These are phyloP conservation scores for Leptopilina boulardi DNA, from an alignment of 1,140 invertebrate species.

Conservation along the genomic window DNA sequence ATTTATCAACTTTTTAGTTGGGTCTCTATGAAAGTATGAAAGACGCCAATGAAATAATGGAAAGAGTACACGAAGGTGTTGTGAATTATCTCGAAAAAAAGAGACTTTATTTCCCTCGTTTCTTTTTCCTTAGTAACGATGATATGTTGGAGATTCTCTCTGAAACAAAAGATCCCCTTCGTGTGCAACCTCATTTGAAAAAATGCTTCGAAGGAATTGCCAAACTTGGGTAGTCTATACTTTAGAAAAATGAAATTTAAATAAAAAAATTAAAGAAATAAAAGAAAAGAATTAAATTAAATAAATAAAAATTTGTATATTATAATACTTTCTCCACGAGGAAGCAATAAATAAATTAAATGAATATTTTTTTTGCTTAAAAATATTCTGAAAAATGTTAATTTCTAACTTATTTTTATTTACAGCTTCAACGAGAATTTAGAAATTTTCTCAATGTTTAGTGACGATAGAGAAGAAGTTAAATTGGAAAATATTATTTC, in stretches of 20 bases:
- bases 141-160: conserved; percentile 97
- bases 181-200: conserved; percentile 93
- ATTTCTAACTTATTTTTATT: background rate
- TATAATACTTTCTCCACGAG: no score
- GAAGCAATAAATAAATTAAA: background rate
- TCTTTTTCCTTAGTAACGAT: conserved; percentile 97
- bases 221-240: conserved; percentile 71
- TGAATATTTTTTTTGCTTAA: background rate
- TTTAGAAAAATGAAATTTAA: background rate
- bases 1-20: conserved; percentile 53
- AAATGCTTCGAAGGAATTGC: conserved; percentile 89
- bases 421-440: conserved; percentile 83
- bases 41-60: conserved; percentile 85
- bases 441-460: conserved; percentile 90
- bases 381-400: background rate
- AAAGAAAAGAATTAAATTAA: no score
- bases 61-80: conserved; percentile 90
- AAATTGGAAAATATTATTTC: conserved; percentile 83
- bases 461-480: conserved; percentile 89
- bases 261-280: background rate
- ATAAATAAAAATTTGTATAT: no score
- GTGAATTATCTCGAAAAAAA: conserved; percentile 95
- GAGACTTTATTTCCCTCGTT: conserved; percentile 91
- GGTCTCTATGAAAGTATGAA: conserved; percentile 86
- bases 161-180: conserved; percentile 91